Conservation (phyloP, 2,888 invertebrate genomes). For the Lochmaea crataegi region DNA sequence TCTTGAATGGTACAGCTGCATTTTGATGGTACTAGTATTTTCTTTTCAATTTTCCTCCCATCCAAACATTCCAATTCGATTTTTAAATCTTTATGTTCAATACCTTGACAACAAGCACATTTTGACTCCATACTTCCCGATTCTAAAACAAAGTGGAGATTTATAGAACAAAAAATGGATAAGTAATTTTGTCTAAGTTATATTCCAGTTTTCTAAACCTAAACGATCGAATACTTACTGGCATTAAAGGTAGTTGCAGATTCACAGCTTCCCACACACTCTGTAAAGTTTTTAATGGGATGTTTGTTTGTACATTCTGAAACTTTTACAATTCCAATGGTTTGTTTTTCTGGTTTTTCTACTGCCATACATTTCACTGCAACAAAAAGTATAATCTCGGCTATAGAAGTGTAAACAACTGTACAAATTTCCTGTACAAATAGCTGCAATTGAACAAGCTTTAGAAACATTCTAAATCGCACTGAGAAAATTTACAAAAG, state of each 20-base stretch:
- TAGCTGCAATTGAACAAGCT: too few species aligned
- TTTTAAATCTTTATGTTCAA: not conserved
- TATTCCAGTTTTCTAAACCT: too few species aligned
- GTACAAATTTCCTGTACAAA: too few species aligned
- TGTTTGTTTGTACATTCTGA: slow-evolving; percentile 75
- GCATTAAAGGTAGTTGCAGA: slow-evolving; percentile 77
- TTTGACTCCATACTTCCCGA: slow-evolving; percentile 7
- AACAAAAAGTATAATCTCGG: slow-evolving; percentile 31
- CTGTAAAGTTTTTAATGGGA: slow-evolving; percentile 72
- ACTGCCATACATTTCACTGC: slow-evolving; percentile 71
- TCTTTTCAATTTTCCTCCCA: slow-evolving; percentile 54
- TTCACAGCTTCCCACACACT: slow-evolving; percentile 78
- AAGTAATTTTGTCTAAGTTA: too few species aligned
- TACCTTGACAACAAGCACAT: slow-evolving; percentile 20
- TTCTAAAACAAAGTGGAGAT: not conserved
- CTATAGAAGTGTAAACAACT: too few species aligned
- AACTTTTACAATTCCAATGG: slow-evolving; percentile 71
- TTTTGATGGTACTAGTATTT: slow-evolving; percentile 60
- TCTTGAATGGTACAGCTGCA: slow-evolving; percentile 60
- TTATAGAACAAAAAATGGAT: too few species aligned
- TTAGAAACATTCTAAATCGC: too few species aligned
- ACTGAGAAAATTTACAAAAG: too few species aligned
- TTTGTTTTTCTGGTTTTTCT: slow-evolving; percentile 67
- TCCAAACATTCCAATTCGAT: slow-evolving; percentile 12
- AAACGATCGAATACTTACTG: slow-evolving; percentile 65